phyloP scores from a whole-genome alignment of 2,888 invertebrate species.

The Andrena marginata region DNA sequence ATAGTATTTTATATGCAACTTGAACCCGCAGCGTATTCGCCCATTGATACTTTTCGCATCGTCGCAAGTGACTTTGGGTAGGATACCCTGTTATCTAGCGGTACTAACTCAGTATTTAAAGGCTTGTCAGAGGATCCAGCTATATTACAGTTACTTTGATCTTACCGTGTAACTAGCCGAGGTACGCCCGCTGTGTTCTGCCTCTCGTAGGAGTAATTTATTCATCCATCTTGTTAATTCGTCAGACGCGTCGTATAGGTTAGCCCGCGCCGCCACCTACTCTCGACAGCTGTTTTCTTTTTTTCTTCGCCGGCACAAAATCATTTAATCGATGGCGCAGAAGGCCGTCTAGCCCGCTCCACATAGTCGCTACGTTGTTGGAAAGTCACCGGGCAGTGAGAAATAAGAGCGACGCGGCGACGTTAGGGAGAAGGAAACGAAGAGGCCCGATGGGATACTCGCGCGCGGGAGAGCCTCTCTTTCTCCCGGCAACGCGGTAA shows the following conservation, averaged over 20 bases:
- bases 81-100: too few species aligned
- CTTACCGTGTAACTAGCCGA: conserved; percentile 1
- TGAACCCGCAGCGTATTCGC: too few species aligned
- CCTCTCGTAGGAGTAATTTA: conserved; percentile 46
- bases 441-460: too few species aligned
- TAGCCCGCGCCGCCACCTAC: conserved; percentile 25
- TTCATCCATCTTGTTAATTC: conserved; percentile 35
- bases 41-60: background rate
- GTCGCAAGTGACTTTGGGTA: background rate
- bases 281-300: background rate
- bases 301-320: conserved; percentile 18
- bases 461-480: conserved; percentile 22
- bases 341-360: conserved; percentile 34
- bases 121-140: background rate
- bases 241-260: background rate
- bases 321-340: conserved; percentile 45
- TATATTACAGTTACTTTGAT: conserved; percentile 14
- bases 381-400: conserved; percentile 42
- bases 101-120: conserved; percentile 23
- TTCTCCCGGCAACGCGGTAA: conserved; percentile 19
- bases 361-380: conserved; percentile 33
- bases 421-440: too few species aligned
- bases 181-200: conserved; percentile 13
- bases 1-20: too few species aligned
- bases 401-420: background rate